phyloP scores from a whole-genome alignment of 2,113 vertebrate genomes.

The human (Homo sapiens) region DNA sequence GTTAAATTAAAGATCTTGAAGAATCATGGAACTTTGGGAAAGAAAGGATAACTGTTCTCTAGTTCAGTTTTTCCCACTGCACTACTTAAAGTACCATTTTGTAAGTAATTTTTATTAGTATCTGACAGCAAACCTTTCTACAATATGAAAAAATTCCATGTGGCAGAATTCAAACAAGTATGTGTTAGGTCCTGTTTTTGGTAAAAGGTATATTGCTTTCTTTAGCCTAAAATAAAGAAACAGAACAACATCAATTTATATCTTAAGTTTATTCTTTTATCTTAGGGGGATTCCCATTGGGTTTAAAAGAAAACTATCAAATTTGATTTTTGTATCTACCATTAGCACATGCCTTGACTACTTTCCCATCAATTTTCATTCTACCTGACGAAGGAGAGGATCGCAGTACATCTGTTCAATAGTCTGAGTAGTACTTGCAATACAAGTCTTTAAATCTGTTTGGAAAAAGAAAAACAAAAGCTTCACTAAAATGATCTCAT shows the following conservation, averaged over 20 bases:
- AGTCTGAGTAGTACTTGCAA: constrained; percentile 84
- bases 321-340: neutral
- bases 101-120: neutral
- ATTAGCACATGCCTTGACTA: neutral
- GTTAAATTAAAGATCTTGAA: neutral
- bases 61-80: neutral
- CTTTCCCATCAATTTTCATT: constrained; percentile 9
- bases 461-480: constrained; percentile 49
- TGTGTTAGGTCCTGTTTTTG: neutral
- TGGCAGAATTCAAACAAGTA: constrained; percentile 1
- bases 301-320: neutral
- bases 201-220: neutral
- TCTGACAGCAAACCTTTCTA: neutral
- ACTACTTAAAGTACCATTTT: neutral
- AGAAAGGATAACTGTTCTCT: neutral
- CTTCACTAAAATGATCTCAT: neutral
- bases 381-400: constrained; percentile 93
- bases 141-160: neutral
- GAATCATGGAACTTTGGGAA: neutral
- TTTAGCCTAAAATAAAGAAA: constrained; percentile 13
- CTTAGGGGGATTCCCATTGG: neutral
- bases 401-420: constrained; percentile 93
- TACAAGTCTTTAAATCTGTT: constrained; percentile 92
- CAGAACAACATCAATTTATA: neutral
- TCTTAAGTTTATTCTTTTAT: neutral